Base-by-base conservation (phyloP, 2,113 vertebrate species). In the Gallinago jamesoni region DNA sequence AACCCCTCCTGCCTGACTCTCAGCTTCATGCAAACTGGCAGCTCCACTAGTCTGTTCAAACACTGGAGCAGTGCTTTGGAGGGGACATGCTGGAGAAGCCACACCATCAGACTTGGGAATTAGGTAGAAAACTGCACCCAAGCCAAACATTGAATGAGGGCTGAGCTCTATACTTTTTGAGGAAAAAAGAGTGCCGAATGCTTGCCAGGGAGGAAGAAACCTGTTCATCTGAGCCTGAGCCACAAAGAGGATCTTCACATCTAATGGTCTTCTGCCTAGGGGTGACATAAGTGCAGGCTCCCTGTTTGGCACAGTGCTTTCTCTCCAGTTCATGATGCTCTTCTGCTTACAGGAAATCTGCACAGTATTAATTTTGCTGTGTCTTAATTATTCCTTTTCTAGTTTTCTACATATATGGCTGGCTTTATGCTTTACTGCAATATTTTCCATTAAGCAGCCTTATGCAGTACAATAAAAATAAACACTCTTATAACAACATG, bases 391-490 rank as follows among this genome's bases (percentile, higher is more conserved):
- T 28, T 93, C 39, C 10, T 81, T 45, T 79, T 91, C 67, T 73
- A 14, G 0, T 89, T 92, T 91, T 57, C 73, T 89, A 63, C 67
- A 31, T 76, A 30, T 66, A 75, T 37, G n/a, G 56, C 86, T 82
- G 67, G 35, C 89, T 88, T 81, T 45, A 43, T 47, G 72, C 67
- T 62, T 87, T 75, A 84, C 78, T 81, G 83, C 57, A 94, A 13
- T 82, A 72, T 87, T 94, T 94, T 94, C 95, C 94, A 93, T 82
- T 76, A 79, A 87, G 69, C 70, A 64, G 31, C 35, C 41, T 60
- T 43, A 24, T 43, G 68, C 64, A 18, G 28, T 62, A 55, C 62
- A 50, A 75, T 45, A 87, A 87, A 96, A 91, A 87, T 62, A 93
- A 93, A 69, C 68, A 52, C 47, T 79, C 72, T 27, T 43, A 52